Conservation (phyloP, 2,113 vertebrate genomes). For the Hoplias malabaricus region DNA sequence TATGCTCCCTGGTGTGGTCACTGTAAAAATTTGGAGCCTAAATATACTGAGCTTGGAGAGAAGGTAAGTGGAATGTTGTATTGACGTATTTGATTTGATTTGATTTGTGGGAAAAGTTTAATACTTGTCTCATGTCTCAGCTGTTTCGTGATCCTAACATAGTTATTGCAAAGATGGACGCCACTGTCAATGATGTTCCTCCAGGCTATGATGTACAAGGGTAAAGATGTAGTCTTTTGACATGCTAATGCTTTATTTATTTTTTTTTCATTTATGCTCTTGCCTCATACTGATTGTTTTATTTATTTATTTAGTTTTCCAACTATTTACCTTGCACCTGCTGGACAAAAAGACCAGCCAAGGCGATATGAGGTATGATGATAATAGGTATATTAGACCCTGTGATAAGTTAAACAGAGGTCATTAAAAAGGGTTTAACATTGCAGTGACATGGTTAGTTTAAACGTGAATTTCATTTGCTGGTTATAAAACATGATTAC, state of each 20-base stretch:
- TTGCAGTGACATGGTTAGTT: not conserved
- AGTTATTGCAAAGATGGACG: slow-evolving; percentile 74
- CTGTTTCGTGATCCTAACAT: slow-evolving; percentile 58
- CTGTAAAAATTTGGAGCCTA: slow-evolving; percentile 74
- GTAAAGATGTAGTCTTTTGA: slow-evolving; percentile 54
- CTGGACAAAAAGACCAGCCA: slow-evolving; percentile 67
- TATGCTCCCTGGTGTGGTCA: slow-evolving; percentile 72
- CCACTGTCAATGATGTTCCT: slow-evolving; percentile 70
- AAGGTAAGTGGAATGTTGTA: slow-evolving; percentile 48
- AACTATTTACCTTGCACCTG: slow-evolving; percentile 70
- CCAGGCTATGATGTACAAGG: slow-evolving; percentile 70
- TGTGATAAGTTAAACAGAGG: not conserved
- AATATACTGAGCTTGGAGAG: slow-evolving; percentile 68
- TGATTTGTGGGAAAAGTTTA: not conserved
- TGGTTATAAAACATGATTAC: too few species aligned
- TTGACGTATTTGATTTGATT: not conserved
- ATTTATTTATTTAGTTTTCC: slow-evolving; percentile 64
- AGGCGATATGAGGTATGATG: slow-evolving; percentile 66
- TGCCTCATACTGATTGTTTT: not conserved
- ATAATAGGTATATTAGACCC: not conserved
- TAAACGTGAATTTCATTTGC: too few species aligned
- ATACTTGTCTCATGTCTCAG: slow-evolving; percentile 50
- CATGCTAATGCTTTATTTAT: not conserved
- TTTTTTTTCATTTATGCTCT: not conserved
- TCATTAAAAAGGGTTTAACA: not conserved